These are phyloP conservation scores for Automeris io DNA, from an alignment of 2,888 invertebrate species.

Conservation along the genomic window DNA sequence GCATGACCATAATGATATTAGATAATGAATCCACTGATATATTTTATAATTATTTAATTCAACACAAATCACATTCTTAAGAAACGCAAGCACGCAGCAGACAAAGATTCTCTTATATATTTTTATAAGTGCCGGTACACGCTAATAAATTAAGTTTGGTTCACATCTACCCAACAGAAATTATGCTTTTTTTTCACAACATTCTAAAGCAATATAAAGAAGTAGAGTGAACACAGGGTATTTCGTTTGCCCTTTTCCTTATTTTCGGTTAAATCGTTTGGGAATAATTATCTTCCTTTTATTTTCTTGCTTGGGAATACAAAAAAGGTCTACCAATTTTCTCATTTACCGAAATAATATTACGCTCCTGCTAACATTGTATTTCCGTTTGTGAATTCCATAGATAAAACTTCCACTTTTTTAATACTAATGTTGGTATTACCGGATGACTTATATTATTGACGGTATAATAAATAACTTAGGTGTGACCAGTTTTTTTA, in stretches of 20 bases:
- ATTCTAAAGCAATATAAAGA: neutral
- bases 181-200: neutral
- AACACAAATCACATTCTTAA: too few relatives aligned
- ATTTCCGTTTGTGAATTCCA: constrained; percentile 2
- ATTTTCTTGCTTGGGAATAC: constrained; percentile 5
- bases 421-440: too few relatives aligned
- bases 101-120: too few relatives aligned
- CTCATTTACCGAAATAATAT: constrained; percentile 2
- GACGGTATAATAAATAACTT: neutral
- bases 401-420: neutral
- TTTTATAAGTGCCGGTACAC: too few relatives aligned
- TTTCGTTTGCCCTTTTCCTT: constrained; percentile 25
- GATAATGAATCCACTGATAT: too few relatives aligned
- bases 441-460: neutral
- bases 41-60: too few relatives aligned
- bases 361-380: neutral
- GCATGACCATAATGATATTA: too few relatives aligned
- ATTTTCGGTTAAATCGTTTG: constrained; percentile 33
- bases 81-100: too few relatives aligned
- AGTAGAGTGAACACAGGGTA: constrained; percentile 9
- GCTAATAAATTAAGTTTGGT: too few relatives aligned
- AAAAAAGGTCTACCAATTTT: constrained; percentile 2
- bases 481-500: neutral
- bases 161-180: too few relatives aligned
- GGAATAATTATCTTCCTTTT: constrained; percentile 36